Conservation (phyloP, 2,888 invertebrate genomes). For the Sphaerophoria rueppellii region DNA sequence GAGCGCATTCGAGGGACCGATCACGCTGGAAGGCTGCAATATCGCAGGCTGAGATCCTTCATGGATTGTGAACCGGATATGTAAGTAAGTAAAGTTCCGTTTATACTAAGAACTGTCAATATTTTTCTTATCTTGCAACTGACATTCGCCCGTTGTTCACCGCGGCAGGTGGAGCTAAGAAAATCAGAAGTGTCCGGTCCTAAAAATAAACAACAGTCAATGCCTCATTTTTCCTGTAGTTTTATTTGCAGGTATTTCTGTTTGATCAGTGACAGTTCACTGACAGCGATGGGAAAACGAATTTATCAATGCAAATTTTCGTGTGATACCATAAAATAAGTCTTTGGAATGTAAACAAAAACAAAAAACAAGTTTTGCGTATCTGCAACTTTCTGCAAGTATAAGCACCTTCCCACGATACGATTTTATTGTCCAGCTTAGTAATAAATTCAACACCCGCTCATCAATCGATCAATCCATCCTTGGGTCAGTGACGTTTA, state of each 20-base stretch:
- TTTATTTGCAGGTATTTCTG: constrained; percentile 48
- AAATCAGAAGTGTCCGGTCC: not conserved
- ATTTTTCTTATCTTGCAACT: too few species aligned
- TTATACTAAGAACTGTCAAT: too few species aligned
- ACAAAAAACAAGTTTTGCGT: constrained; percentile 10
- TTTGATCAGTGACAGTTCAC: not conserved
- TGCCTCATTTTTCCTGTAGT: constrained; percentile 43
- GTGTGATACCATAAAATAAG: not conserved
- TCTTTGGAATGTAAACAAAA: constrained; percentile 11
- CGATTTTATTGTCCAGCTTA: constrained; percentile 4
- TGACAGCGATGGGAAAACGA: constrained; percentile 40
- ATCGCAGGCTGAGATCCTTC: too few species aligned
- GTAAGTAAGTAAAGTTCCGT: too few species aligned
- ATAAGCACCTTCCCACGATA: constrained; percentile 61
- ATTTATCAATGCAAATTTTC: constrained; percentile 24
- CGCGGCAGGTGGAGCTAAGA: not conserved
- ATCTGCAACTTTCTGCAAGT: not conserved
- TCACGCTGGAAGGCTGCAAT: too few species aligned
- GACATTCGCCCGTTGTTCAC: not conserved
- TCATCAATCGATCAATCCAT: constrained; percentile 50
- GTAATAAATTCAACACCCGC: constrained; percentile 60
- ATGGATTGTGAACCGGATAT: too few species aligned
- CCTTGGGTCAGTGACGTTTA: constrained; percentile 66
- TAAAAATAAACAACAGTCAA: constrained; percentile 35
- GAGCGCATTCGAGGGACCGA: too few species aligned